Evolutionary conservation across 2,888 invertebrate genomes (phyloP).

Genomic region (Heteromyza rotundicornis): DNA sequence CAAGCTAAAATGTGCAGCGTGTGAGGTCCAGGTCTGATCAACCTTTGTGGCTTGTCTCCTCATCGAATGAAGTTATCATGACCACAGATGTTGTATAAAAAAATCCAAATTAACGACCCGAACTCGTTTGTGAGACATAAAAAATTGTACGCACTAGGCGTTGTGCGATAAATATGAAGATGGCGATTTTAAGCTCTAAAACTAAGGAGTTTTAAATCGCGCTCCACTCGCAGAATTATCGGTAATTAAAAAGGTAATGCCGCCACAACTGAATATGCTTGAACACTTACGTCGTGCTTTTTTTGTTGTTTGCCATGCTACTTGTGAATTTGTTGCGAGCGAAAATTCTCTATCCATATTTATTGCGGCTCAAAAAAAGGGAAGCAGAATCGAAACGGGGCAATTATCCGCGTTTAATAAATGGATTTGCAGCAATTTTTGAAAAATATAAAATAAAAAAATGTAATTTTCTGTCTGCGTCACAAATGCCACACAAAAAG

Average conservation of each 20-base stretch:
- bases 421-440: background rate
- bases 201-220: background rate
- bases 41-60: too few species aligned
- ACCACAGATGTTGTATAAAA: too few species aligned
- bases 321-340: too few species aligned
- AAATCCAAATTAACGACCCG: too few species aligned
- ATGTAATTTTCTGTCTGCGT: too few species aligned
- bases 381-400: background rate
- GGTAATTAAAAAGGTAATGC: slow-evolving; percentile 58
- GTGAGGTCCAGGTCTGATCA: too few species aligned
- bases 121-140: too few species aligned
- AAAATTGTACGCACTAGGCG: too few species aligned
- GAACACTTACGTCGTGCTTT: background rate
- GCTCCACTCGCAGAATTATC: slow-evolving; percentile 39
- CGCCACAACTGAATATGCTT: slow-evolving; percentile 21
- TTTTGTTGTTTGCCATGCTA: background rate
- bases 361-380: background rate
- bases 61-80: too few species aligned
- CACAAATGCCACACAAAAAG: slow-evolving; percentile 1
- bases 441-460: background rate
- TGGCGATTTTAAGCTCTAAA: background rate
- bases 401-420: background rate
- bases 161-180: too few species aligned
- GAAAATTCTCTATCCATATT: too few species aligned
- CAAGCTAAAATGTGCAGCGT: too few species aligned